These are phyloP conservation scores for Zaprionus gabonicus DNA, from an alignment of 1,140 invertebrate genomes.

Conservation along the genomic window DNA sequence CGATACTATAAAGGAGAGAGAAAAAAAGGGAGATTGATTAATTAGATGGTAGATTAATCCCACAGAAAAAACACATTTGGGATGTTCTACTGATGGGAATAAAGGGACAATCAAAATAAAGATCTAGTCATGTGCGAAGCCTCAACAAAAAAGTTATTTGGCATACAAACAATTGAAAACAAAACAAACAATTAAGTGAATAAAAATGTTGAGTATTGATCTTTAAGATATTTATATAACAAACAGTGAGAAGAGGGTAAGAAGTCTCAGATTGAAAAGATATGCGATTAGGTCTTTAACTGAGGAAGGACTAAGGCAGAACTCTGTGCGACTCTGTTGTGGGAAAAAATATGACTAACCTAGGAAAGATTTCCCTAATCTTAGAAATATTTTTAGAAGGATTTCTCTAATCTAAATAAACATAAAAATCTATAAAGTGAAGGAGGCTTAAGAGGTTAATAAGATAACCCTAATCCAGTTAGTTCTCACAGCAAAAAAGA, in stretches of 20 bases:
- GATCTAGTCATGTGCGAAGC: too few species aligned
- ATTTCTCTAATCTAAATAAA: too few species aligned
- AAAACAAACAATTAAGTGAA: too few species aligned
- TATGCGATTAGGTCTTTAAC: background rate
- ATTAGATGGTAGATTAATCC: background rate
- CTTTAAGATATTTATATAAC: too few species aligned
- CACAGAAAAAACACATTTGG: background rate
- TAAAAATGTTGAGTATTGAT: too few species aligned
- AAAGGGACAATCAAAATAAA: background rate
- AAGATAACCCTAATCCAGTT: background rate
- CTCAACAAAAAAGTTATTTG: too few species aligned
- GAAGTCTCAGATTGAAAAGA: background rate
- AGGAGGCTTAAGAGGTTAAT: too few species aligned
- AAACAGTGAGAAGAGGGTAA: background rate
- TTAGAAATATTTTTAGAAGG: too few species aligned
- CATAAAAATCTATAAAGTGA: too few species aligned
- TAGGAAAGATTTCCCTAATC: too few species aligned
- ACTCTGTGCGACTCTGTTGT: background rate
- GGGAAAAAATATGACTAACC: background rate
- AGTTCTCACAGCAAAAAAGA: background rate
- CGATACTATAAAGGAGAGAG: slow-evolving; percentile 85
- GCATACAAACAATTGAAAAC: too few species aligned
- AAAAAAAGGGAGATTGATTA: slow-evolving; percentile 6
- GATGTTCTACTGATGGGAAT: background rate
- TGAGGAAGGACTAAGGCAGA: background rate